Evolutionary conservation across 1,140 invertebrate genomes (phyloP).

Genomic region (Drosophila rufa): DNA sequence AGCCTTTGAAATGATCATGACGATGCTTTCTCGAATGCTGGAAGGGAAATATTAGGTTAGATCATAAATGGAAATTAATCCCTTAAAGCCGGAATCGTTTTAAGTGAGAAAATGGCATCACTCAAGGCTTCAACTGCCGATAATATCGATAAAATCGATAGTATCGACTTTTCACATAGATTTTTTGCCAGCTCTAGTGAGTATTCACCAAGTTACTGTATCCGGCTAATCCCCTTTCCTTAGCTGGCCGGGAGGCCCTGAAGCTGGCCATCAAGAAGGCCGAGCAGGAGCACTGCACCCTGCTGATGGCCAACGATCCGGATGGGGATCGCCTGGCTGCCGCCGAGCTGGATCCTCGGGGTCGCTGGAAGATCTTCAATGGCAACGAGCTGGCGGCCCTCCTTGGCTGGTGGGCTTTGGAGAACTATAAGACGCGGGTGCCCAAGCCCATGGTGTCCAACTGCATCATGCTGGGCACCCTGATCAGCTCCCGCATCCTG

Average conservation of each 20-base stretch:
- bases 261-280: slow-evolving; percentile 94
- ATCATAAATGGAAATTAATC: too few relatives aligned
- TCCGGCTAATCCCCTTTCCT: too few relatives aligned
- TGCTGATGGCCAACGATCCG: slow-evolving; percentile 98
- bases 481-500: slow-evolving; percentile 98
- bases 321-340: slow-evolving; percentile 98
- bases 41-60: too few relatives aligned
- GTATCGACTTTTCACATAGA: too few relatives aligned
- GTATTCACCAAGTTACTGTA: too few relatives aligned
- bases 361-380: slow-evolving; percentile 96
- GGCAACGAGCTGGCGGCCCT: slow-evolving; percentile 98
- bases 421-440: slow-evolving; percentile 87
- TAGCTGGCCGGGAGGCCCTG: slow-evolving; percentile 87
- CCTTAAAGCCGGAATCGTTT: too few relatives aligned
- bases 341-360: slow-evolving; percentile 90
- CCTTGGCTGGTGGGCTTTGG: slow-evolving; percentile 96
- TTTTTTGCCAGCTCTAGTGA: too few relatives aligned
- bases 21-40: too few relatives aligned
- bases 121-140: too few relatives aligned
- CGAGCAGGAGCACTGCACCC: slow-evolving; percentile 88
- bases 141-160: too few relatives aligned
- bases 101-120: too few relatives aligned
- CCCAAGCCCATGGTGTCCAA: slow-evolving; percentile 86
- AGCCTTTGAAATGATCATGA: too few relatives aligned
- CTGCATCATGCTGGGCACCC: slow-evolving; percentile 94